Evolutionary conservation across 2,113 vertebrate species (phyloP), one percentile per base, ranked within the genome.

Genomic region (Pristiophorus japonicus): DNA sequence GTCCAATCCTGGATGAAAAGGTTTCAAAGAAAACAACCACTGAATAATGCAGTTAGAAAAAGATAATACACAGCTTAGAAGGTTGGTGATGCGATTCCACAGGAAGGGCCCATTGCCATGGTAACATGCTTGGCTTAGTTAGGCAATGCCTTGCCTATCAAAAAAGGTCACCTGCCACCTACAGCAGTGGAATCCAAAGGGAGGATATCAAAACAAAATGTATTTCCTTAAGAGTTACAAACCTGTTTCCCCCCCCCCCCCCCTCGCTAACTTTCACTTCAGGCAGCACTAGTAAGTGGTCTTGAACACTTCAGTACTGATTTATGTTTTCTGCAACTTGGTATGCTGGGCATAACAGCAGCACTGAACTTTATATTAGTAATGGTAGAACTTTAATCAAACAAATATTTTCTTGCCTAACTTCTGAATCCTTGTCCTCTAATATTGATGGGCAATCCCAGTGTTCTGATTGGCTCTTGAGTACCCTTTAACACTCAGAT

Each of bases 141-240:
- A 81, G 78, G 78, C 78, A 42, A 4, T 81, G 78, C 38, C 18
- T 42, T 45, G 78, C 1, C n/a, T n/a, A 81, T 20, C 78, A 45
- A 42, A 81, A 51, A 81, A 81, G 78, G 78, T 81, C n/a, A 81
- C 78, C 78, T 3, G 78, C n/a, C 4, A 18, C 78, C 38, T 45
- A 81, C 38, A 81, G 78, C 78, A 42, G 30, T 34, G 30, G 55
- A 59, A 34, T 59, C 27, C 47, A 59, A 62, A 55, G 47, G 30
- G 87, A 90, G 87, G 51, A 59, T 90, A 62, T 85, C 47, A 81
- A 81, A n/a, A 90, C 87, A 90, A 90, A 27, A 20, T 59, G 34
- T 11, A 90, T 90, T 90, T 34, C 47, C 87, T 90, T 59, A 59
- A 90, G 30, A 59, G 10, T 16, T 90, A 18, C 22, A 55, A 90